Conservation (phyloP, 53 echinoderm and acorn worm species). For the Crossaster papposus region DNA sequence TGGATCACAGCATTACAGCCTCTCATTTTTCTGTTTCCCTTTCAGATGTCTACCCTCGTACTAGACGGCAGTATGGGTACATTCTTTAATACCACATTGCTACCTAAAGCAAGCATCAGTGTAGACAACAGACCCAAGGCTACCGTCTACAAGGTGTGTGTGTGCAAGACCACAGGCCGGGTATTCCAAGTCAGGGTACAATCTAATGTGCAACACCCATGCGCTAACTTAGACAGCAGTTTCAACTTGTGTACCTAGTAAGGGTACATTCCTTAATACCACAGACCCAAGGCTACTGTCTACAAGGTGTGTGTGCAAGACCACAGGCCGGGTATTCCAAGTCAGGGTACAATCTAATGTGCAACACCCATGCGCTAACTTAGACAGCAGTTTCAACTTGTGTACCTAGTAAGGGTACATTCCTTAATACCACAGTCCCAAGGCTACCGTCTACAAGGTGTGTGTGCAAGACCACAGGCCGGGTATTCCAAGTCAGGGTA, state of each 20-base stretch:
- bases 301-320: no score
- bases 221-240: constrained; percentile 53
- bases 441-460: no score
- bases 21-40: not conserved
- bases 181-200: constrained; percentile 60
- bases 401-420: no score
- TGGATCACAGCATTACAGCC: no score
- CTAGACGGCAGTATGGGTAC: constrained; percentile 58
- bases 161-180: constrained; percentile 59
- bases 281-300: no score
- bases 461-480: no score
- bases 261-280: no score
- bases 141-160: constrained; percentile 64
- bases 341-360: no score
- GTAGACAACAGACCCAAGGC: constrained; percentile 15
- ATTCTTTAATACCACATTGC: constrained; percentile 54
- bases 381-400: no score
- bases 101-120: constrained; percentile 25
- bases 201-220: constrained; percentile 35
- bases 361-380: no score
- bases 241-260: constrained; percentile 39
- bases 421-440: no score
- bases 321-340: not conserved
- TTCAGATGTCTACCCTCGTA: constrained; percentile 42
- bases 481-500: no score